Evolutionary conservation across 2,797 vertebrate genomes (phyloP), one percentile per base, ranked within the genome.

Genomic region (Lacerta agilis): DNA sequence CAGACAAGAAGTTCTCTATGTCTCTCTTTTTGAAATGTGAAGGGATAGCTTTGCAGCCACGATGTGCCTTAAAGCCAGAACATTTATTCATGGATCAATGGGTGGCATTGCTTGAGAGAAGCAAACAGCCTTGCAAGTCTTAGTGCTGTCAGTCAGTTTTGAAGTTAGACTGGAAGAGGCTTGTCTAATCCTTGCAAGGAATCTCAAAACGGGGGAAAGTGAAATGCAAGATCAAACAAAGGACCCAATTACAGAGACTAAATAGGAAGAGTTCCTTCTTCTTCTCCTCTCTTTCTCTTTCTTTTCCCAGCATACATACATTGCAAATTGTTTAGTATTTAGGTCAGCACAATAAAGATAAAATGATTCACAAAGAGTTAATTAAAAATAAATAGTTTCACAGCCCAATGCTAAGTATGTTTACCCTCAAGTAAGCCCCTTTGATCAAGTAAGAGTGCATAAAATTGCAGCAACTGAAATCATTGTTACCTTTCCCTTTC

Each of bases 1-100:
- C 93, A 94, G 93, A 92, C 92, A 88, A 83, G 90, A 78, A 93
- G 85, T 29, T 71, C 55, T 33, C 15, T 66, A 38, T 82, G 29
- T 64, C 15, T 3, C 27, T 29, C 49, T 92, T 90, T 94, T 86
- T 91, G 90, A 92, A 92, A 94, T 88, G 88, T 83, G 86, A 89
- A 88, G 93, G 91, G 90, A 91, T 72, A 90, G 87, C 72, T 92
- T 90, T 92, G 69, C 90, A 92, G 85, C 91, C 87, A 88, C 49
- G 85, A 89, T 91, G 91, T 93, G 94, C 95, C 94, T 95, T 92
- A 94, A 87, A 95, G 95, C 92, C 90, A 91, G 93, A 95, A 93
- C 94, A 94, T 95, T 95, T 94, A 94, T 95, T 95, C 94, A 94
- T 86, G 92, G 94, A 95, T 95, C 95, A 94, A 94, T 92, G 93